Evolutionary conservation across 2,113 vertebrate genomes (phyloP).

Genomic region (Notechis scutatus): DNA sequence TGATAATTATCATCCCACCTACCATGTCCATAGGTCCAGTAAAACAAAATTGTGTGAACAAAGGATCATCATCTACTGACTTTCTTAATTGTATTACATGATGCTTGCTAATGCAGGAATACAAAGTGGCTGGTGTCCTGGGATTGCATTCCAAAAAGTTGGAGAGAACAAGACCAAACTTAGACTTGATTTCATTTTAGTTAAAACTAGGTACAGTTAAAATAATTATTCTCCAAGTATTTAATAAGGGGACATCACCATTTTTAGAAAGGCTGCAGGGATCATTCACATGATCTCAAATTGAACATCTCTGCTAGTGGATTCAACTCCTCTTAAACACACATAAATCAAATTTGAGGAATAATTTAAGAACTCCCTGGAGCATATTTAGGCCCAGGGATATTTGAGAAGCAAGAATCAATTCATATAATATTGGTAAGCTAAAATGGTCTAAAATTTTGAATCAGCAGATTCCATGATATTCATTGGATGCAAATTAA

Average conservation of each 20-base stretch:
- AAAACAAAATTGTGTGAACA: neutral
- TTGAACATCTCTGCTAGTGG: neutral
- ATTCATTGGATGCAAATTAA: neutral
- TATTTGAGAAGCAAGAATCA: neutral
- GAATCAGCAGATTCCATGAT: neutral
- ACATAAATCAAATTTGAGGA: neutral
- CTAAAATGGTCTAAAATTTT: neutral
- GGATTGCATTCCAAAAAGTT: neutral
- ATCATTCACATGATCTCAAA: neutral
- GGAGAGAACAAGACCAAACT: neutral
- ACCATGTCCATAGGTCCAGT: neutral
- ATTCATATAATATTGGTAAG: neutral
- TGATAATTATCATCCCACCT: neutral
- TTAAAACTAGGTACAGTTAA: neutral
- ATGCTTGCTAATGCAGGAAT: neutral
- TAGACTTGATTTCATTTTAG: neutral
- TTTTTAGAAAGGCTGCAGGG: neutral
- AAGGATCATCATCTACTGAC: accelerated
- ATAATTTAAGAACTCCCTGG: neutral
- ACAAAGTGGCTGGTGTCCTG: neutral
- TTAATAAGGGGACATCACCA: neutral
- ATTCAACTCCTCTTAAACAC: neutral
- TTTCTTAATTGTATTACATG: neutral
- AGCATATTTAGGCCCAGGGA: neutral
- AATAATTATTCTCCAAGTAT: neutral